Conservation (phyloP, 2,797 vertebrate genomes). For the Sebastes umbrosus region DNA sequence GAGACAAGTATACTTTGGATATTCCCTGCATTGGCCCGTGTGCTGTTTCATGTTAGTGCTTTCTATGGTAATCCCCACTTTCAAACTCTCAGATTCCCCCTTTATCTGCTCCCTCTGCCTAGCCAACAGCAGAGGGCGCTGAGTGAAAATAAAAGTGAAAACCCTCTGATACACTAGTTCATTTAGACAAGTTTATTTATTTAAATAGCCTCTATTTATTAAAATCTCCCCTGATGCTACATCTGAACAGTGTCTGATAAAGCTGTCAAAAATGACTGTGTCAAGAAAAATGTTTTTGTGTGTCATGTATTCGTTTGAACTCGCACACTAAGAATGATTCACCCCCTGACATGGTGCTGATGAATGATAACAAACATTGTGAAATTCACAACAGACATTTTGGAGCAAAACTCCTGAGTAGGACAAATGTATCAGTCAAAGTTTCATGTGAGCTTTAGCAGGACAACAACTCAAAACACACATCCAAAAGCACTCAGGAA, state of each 20-base stretch:
- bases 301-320: neutral
- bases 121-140: conserved; percentile 43
- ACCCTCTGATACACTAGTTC: neutral
- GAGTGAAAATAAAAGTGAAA: neutral
- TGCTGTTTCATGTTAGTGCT: too few species aligned
- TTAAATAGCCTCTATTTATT: neutral
- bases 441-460: neutral
- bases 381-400: neutral
- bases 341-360: neutral
- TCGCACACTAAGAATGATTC: neutral
- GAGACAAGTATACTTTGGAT: too few species aligned
- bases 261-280: neutral
- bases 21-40: too few species aligned
- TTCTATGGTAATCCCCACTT: neutral
- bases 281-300: neutral
- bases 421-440: neutral
- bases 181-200: neutral
- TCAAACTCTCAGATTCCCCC: neutral
- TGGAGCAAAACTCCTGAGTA: neutral
- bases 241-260: neutral
- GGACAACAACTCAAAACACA: neutral
- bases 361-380: neutral
- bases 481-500: too few species aligned
- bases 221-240: neutral
- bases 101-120: neutral